A percentile compares a stretch with the other conserved stretches of the same genome.
These are phyloP conservation scores for Luscinia luscinia DNA, from an alignment of 2,797 vertebrate species.

Conservation along the genomic window DNA sequence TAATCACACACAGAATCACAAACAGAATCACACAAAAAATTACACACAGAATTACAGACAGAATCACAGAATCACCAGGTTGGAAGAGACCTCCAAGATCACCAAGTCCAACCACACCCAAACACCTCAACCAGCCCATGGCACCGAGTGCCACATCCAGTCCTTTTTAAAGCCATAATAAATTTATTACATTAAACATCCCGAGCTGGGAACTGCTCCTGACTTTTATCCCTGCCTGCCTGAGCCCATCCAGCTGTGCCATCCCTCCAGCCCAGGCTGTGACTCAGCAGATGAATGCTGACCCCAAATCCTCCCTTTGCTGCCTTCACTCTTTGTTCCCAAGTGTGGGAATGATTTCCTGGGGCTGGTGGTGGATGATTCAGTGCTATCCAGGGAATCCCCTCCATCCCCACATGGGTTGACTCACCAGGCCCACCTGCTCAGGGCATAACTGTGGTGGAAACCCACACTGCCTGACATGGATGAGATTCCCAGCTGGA, in stretches of 20 bases:
- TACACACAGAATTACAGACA: too few relatives aligned
- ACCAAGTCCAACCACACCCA: too few relatives aligned
- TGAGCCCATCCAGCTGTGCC: constrained; percentile 12
- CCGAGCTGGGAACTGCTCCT: too few relatives aligned
- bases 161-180: too few relatives aligned
- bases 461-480: background rate
- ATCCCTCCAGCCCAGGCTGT: background rate
- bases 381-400: constrained; percentile 71
- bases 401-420: constrained; percentile 25
- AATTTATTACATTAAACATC: too few relatives aligned
- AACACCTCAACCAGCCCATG: too few relatives aligned
- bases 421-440: constrained; percentile 75
- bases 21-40: too few relatives aligned
- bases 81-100: too few relatives aligned
- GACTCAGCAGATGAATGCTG: constrained; percentile 65
- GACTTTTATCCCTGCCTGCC: constrained; percentile 4
- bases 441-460: constrained; percentile 35
- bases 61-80: too few relatives aligned
- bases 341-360: constrained; percentile 23
- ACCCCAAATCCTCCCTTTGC: constrained; percentile 1
- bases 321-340: constrained; percentile 43
- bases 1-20: too few relatives aligned
- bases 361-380: constrained; percentile 43
- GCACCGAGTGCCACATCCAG: too few relatives aligned
- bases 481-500: constrained; percentile 5